phyloP scores from a whole-genome alignment of 2,888 invertebrate genomes.

The Petrolisthes cinctipes region DNA sequence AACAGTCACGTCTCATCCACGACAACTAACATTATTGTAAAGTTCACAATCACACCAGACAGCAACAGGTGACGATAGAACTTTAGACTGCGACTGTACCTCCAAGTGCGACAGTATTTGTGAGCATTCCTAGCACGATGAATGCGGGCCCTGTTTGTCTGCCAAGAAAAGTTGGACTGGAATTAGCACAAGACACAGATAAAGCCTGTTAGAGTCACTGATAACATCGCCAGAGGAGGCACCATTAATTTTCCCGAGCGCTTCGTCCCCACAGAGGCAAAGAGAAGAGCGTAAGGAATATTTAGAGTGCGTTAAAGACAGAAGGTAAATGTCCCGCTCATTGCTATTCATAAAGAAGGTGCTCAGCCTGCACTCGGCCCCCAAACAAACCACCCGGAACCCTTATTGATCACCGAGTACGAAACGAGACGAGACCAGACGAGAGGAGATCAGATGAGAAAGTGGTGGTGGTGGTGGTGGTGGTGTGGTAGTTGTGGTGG shows the following conservation, averaged over 20 bases:
- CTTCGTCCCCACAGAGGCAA: slow-evolving; percentile 25
- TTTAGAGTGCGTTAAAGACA: slow-evolving; percentile 24
- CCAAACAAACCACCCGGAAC: slow-evolving; percentile 20
- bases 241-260: slow-evolving; percentile 20
- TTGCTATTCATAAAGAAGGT: slow-evolving; percentile 5
- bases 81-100: background rate
- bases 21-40: too few relatives aligned
- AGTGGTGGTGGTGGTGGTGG: too few relatives aligned
- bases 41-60: too few relatives aligned
- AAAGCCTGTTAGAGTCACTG: slow-evolving; percentile 30
- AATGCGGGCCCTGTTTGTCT: slow-evolving; percentile 27
- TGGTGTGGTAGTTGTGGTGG: too few relatives aligned
- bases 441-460: too few relatives aligned
- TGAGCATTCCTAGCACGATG: slow-evolving; percentile 22
- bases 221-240: slow-evolving; percentile 35
- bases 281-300: slow-evolving; percentile 23
- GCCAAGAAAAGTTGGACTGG: slow-evolving; percentile 42
- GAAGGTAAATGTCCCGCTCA: slow-evolving; percentile 23
- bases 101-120: slow-evolving; percentile 13
- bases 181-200: slow-evolving; percentile 51
- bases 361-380: background rate
- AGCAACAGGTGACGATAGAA: too few relatives aligned
- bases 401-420: background rate
- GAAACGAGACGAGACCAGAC: too few relatives aligned
- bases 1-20: too few relatives aligned